Percentiles rank a stretch among this genome's conserved stretches.
Conservation (phyloP, 1,140 invertebrate genomes). For the Adoxophyes honmai region DNA sequence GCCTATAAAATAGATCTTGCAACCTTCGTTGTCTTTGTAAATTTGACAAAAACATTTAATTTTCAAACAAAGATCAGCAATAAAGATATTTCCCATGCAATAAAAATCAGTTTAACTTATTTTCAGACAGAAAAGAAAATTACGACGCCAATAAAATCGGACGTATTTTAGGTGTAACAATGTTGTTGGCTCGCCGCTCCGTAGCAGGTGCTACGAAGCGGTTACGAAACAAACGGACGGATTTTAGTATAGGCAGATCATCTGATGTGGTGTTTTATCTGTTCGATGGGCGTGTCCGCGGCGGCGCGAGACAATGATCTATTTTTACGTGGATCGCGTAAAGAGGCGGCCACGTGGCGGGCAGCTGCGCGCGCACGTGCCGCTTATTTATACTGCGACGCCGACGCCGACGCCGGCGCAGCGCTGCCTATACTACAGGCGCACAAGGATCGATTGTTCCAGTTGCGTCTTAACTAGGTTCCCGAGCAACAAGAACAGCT, state of each 20-base stretch:
- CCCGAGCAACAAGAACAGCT: no score
- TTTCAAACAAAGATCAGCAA: neutral
- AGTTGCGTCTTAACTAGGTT: no score
- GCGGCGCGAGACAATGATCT: slow-evolving; percentile 66
- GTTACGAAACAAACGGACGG: slow-evolving; percentile 44
- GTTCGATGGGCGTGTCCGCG: slow-evolving; percentile 63
- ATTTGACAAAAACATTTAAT: no score
- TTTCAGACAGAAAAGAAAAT: neutral
- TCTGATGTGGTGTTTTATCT: slow-evolving; percentile 73
- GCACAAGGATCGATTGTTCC: no score
- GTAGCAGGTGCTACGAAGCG: slow-evolving; percentile 9
- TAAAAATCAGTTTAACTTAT: neutral
- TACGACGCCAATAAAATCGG: slow-evolving; percentile 1
- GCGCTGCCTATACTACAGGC: slow-evolving; percentile 37
- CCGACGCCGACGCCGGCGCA: slow-evolving; percentile 32
- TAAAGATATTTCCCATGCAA: neutral
- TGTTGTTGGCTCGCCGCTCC: neutral
- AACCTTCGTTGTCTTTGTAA: no score
- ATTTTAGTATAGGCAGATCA: slow-evolving; percentile 43
- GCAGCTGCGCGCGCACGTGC: slow-evolving; percentile 73
- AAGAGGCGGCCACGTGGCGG: slow-evolving; percentile 68
- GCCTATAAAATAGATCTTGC: no score
- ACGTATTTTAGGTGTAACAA: slow-evolving; percentile 2
- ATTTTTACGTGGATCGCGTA: slow-evolving; percentile 62
- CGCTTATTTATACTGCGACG: slow-evolving; percentile 59